Evolutionary conservation across 2,888 invertebrate genomes (phyloP).

Genomic region (Napeogenes sylphis): DNA sequence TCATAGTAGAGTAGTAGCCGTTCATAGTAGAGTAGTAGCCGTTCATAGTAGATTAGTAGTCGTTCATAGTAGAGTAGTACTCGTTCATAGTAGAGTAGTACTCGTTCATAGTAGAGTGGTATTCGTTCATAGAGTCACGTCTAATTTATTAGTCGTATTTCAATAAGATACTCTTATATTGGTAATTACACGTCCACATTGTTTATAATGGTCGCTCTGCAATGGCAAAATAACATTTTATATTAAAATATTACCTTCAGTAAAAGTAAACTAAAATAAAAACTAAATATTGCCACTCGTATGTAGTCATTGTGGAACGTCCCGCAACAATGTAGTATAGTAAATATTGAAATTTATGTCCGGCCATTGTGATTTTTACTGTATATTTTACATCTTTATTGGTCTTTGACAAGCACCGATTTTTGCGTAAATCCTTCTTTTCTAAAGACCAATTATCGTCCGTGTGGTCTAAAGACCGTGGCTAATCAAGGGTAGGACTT

Average conservation of each 20-base stretch:
- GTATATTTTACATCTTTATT: slow-evolving; percentile 63
- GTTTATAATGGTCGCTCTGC: slow-evolving; percentile 31
- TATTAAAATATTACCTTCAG: neutral
- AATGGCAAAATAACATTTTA: slow-evolving; percentile 22
- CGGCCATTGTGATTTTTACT: slow-evolving; percentile 47
- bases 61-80: no score
- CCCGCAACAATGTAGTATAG: slow-evolving; percentile 53
- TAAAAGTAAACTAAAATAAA: neutral
- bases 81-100: no score
- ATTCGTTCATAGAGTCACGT: slow-evolving; percentile 27
- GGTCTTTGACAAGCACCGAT: slow-evolving; percentile 42
- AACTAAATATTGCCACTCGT: neutral
- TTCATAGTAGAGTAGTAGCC: no score
- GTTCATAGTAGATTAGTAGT: no score
- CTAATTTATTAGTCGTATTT: slow-evolving; percentile 50
- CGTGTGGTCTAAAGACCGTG: slow-evolving; percentile 42
- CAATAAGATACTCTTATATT: slow-evolving; percentile 51
- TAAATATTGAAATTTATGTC: slow-evolving; percentile 66
- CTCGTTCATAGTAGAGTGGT: no score
- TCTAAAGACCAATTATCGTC: slow-evolving; percentile 38
- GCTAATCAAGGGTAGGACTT: slow-evolving; percentile 27
- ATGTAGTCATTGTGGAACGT: slow-evolving; percentile 40
- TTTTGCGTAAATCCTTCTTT: slow-evolving; percentile 42
- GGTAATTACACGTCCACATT: slow-evolving; percentile 42
- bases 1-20: no score